phyloP scores from a whole-genome alignment of 2,888 invertebrate genomes.

The Coenonympha glycerion region DNA sequence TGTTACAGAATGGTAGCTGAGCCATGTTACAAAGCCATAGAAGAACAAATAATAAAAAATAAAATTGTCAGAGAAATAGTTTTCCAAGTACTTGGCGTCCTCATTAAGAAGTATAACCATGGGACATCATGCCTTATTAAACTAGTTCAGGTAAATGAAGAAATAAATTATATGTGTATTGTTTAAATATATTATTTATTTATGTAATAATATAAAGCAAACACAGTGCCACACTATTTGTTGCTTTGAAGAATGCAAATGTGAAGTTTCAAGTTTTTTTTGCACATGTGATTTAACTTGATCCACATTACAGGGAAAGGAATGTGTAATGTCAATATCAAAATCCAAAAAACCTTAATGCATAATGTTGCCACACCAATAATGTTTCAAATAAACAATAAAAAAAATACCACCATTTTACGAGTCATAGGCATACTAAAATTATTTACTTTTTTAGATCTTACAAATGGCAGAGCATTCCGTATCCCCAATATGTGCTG shows the following conservation, averaged over 20 bases:
- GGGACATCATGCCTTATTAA: conserved; percentile 85
- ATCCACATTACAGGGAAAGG: too few relatives aligned
- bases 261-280: too few relatives aligned
- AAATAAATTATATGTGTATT: background rate
- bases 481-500: conserved; percentile 80
- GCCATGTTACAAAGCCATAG: conserved; percentile 83
- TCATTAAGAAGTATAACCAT: conserved; percentile 90
- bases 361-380: background rate
- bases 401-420: too few relatives aligned
- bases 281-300: too few relatives aligned
- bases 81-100: conserved; percentile 85
- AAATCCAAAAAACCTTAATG: too few relatives aligned
- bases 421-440: background rate
- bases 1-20: conserved; percentile 79
- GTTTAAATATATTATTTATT: too few relatives aligned
- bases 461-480: conserved; percentile 86
- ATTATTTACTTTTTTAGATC: conserved; percentile 64
- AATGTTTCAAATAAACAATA: background rate
- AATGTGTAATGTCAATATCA: too few relatives aligned
- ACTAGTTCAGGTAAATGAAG: conserved; percentile 73
- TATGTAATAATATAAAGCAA: too few relatives aligned
- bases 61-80: conserved; percentile 81
- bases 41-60: conserved; percentile 78
- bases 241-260: too few relatives aligned
- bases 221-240: too few relatives aligned